Percentiles rank a stretch among this genome's conserved stretches.
Conservation (phyloP, 1,140 invertebrate genomes). For the Pseudomyrmex concolor region DNA sequence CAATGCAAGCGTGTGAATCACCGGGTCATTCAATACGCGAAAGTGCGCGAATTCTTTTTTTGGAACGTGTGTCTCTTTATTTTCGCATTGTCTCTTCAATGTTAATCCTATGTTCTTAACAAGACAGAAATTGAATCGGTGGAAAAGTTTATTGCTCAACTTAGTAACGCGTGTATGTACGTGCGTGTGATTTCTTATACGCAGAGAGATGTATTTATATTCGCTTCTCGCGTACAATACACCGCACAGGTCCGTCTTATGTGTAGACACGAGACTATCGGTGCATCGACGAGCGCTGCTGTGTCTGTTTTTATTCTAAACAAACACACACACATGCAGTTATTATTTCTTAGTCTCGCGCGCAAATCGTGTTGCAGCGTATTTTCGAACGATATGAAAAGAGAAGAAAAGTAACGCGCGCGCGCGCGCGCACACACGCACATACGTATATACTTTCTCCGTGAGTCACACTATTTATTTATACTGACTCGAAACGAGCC, state of each 20-base stretch:
- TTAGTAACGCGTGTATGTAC: not conserved
- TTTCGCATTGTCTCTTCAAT: too few relatives aligned
- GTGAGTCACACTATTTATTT: slow-evolving; percentile 54
- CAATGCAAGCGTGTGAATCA: too few relatives aligned
- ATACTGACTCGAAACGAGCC: slow-evolving; percentile 12
- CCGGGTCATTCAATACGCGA: too few relatives aligned
- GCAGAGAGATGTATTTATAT: not conserved
- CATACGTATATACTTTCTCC: slow-evolving; percentile 31
- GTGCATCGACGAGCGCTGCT: not conserved
- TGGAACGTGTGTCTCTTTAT: too few relatives aligned
- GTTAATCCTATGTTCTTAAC: too few relatives aligned
- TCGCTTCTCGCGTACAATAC: not conserved
- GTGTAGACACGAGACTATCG: not conserved
- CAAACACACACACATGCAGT: not conserved
- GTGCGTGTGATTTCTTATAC: not conserved
- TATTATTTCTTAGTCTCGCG: not conserved
- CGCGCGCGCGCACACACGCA: slow-evolving; percentile 1
- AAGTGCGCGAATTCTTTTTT: too few relatives aligned
- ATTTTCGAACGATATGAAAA: slow-evolving; percentile 8
- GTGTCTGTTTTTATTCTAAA: slow-evolving; percentile 14
- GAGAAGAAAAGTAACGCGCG: slow-evolving; percentile 46
- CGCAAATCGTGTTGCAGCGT: not conserved
- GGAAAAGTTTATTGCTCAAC: too few relatives aligned
- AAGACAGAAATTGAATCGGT: too few relatives aligned
- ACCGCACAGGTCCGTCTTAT: too few relatives aligned